These are phyloP conservation scores for Drosophila murphyi DNA, from an alignment of 1,140 invertebrate genomes.

Conservation along the genomic window DNA sequence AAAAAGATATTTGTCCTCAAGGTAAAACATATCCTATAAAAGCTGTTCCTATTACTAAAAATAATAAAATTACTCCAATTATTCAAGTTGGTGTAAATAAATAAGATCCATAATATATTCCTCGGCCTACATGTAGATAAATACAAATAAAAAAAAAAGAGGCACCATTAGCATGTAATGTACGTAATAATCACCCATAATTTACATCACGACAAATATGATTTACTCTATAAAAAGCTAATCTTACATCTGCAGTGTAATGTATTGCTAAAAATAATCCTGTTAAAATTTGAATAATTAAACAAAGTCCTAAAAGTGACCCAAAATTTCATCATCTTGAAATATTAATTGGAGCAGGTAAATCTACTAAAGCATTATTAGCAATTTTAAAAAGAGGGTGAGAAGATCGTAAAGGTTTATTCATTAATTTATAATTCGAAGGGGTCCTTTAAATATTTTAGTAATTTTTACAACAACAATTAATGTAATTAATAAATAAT, in stretches of 20 bases:
- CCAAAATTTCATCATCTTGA: conserved; percentile 79
- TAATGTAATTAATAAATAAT: conserved; percentile 86
- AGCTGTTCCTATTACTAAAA: conserved; percentile 87
- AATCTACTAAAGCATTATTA: conserved; percentile 86
- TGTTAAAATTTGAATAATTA: conserved; percentile 87
- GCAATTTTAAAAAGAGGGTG: conserved; percentile 65
- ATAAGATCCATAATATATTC: conserved; percentile 42
- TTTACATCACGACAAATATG: conserved; percentile 86
- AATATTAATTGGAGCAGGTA: conserved; percentile 86
- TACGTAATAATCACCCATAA: conserved; percentile 86
- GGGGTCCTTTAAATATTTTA: conserved; percentile 79
- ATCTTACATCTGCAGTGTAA: conserved; percentile 86
- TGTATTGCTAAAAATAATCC: conserved; percentile 87
- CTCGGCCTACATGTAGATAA: conserved; percentile 52
- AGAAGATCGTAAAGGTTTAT: conserved; percentile 79
- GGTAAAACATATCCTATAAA: conserved; percentile 90
- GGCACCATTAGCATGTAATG: conserved; percentile 86
- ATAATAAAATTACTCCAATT: conserved; percentile 86
- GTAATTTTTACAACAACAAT: conserved; percentile 85
- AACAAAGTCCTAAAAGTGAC: conserved; percentile 86
- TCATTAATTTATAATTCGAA: conserved; percentile 85
- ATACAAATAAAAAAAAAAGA: conserved; percentile 86
- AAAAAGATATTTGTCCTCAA: conserved; percentile 90
- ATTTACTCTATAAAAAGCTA: conserved; percentile 87
- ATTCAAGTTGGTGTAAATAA: conserved; percentile 86